These are phyloP conservation scores for Poecilus cupreus DNA, from an alignment of 2,888 invertebrate genomes.

Conservation along the genomic window DNA sequence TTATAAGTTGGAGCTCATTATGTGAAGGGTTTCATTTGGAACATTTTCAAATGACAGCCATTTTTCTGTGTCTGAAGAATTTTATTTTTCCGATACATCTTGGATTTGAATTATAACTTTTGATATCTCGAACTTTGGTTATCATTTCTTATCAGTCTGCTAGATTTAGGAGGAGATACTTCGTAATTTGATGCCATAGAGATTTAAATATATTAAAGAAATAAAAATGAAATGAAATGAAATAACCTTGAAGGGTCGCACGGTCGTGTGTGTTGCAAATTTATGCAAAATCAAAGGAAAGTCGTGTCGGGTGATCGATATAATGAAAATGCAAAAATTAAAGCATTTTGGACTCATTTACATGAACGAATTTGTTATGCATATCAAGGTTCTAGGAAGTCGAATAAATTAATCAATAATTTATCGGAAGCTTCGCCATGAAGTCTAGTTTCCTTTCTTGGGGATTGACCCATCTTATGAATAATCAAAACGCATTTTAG, in stretches of 20 bases:
- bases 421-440: conserved; percentile 13
- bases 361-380: conserved; percentile 23
- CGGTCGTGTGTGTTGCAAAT: background rate
- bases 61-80: background rate
- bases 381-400: conserved; percentile 16
- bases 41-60: background rate
- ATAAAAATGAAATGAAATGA: background rate
- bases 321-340: conserved; percentile 29
- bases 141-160: too few relatives aligned
- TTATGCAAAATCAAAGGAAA: conserved; percentile 10
- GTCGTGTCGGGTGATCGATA: background rate
- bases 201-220: too few relatives aligned
- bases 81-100: background rate
- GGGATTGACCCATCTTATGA: conserved; percentile 36
- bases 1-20: background rate
- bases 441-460: conserved; percentile 41
- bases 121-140: too few relatives aligned
- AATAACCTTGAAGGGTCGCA: background rate
- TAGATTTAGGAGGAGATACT: too few relatives aligned
- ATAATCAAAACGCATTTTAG: conserved; percentile 9
- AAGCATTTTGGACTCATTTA: conserved; percentile 35
- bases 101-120: too few relatives aligned
- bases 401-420: conserved; percentile 40
- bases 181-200: too few relatives aligned
- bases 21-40: background rate